These are phyloP conservation scores for Lepidurus packardi DNA, from an alignment of 1,140 invertebrate species.

Conservation along the genomic window DNA sequence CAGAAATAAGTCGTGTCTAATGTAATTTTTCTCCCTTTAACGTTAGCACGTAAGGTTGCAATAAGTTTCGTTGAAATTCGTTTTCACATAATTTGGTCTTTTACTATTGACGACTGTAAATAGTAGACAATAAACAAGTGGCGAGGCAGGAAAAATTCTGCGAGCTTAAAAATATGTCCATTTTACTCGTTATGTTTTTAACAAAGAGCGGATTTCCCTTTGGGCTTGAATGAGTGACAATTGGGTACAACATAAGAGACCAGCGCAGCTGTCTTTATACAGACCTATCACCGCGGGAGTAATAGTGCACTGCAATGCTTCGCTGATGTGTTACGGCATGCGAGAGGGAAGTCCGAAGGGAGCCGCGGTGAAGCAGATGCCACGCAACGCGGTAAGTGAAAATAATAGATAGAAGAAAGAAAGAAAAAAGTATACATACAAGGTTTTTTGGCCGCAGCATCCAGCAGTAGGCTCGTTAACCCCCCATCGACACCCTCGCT, in stretches of 20 bases:
- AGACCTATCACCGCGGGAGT: slow-evolving; percentile 17
- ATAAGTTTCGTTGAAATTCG: no score
- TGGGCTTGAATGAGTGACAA: not conserved
- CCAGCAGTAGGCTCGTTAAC: slow-evolving; percentile 12
- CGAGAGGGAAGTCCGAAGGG: slow-evolving; percentile 9
- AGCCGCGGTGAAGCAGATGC: slow-evolving; percentile 4
- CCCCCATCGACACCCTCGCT: slow-evolving; percentile 16
- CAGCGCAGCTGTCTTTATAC: slow-evolving; percentile 14
- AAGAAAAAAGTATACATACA: not conserved
- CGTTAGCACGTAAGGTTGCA: no score
- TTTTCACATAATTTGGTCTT: no score
- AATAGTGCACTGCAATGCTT: slow-evolving; percentile 10
- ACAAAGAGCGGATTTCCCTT: slow-evolving; percentile 14
- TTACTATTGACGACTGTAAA: no score
- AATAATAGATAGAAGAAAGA: not conserved
- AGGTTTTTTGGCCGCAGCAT: not conserved
- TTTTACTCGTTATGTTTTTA: not conserved
- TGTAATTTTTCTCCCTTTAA: no score
- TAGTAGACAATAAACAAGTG: no score
- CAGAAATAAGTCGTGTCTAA: no score
- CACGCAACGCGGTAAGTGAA: not conserved
- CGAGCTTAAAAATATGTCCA: not conserved
- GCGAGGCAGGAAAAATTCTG: not conserved
- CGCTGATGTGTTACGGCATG: slow-evolving; percentile 20
- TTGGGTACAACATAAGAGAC: not conserved